Evolutionary conservation across 2,888 invertebrate genomes (phyloP), one percentile per base, ranked within the genome.

Genomic region (Axea sp.): DNA sequence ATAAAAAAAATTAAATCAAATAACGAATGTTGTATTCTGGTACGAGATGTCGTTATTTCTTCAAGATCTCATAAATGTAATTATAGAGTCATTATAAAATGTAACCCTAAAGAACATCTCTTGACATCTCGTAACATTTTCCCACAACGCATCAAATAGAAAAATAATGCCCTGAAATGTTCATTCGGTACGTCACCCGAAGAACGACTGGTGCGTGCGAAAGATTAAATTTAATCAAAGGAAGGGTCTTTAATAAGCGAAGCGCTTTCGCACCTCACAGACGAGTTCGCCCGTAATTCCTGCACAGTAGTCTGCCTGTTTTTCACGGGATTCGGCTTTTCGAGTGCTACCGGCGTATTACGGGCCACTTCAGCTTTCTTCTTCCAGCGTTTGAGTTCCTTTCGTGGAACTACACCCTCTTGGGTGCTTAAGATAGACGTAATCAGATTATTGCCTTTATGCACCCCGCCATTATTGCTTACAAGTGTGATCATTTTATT

Each of bases 401-500:
- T 73, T 65, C 43, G 64, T 76, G 80, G 74, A 80, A 73, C 74
- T 76, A 83, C 85, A 80, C 82, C 82, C 86, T 84, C 82, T 85
- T 86, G 81, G 78, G 77, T 83, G 82, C 86, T 84, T 81, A 83
- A 86, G 77, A 81, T 81, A 59, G 30, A 69, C 72, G 60, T 83
- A 83, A 85, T 77, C 77, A 77, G 80, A 86, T 86, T 85, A 83
- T 76, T 57, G 41, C 76, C 75, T 83, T 78, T 43, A 68, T 59
- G 49, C 59, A 28, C 35, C 3, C 9, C 14, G 17, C 12, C 35
- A 24, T 55, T 45, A 55, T 55, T 57, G 37, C 43, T 4, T 28
- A 37, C 31, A 59, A 33, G 37, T 19, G 37, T 19, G 47, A 33
- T 31, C 35, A 51, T 24, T 49, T 39, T 45, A 60, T 62, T 39